Evolutionary conservation across 2,888 invertebrate genomes (phyloP), one percentile per base, ranked within the genome.

Genomic region (Cantharis rufa): DNA sequence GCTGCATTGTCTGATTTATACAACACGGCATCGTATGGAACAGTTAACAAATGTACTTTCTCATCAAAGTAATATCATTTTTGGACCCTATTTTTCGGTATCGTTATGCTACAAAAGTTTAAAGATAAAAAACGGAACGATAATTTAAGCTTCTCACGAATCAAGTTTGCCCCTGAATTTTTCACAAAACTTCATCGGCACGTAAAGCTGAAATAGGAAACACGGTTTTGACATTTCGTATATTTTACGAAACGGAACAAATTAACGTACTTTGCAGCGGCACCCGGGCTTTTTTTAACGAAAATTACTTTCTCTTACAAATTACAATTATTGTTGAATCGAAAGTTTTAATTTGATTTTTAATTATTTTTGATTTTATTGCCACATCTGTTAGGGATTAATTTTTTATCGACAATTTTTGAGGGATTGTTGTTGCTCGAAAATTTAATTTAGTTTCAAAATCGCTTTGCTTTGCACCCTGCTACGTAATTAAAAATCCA

Each of bases 101-200:
- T 76, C 76, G 72, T 76, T 76, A 72, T 70, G 72, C 69, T 76
- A 24, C 70, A 70, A 68, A 63, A 76, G 76, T 72, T 78, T 66
- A 69, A 70, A 72, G 72, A 75, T 75, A 75, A 72, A 78, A 78
- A 72, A 71, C 61, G 69, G 21, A 72, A 68, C 78, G 78, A 72
- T 78, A 78, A 78, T 78, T 78, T 75, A 69, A 69, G 63, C 75
- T 64, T 69, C 66, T 62, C 78, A 75, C 75, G 78, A 78, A 78
- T 76, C 72, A 76, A 72, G 70, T 63, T 68, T 62, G 66, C 27
- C 75, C 62, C 61, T 75, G 71, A 64, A 75, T 75, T 75, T 75
- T 75, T 75, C 75, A 75, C 71, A 69, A 75, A 75, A 75, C 75
- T 75, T 75, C 75, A 75, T 75, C 75, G 75, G 71, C 75, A 75